Conservation (phyloP, 2,888 invertebrate genomes). For the Omphaloscelis lunosa region DNA sequence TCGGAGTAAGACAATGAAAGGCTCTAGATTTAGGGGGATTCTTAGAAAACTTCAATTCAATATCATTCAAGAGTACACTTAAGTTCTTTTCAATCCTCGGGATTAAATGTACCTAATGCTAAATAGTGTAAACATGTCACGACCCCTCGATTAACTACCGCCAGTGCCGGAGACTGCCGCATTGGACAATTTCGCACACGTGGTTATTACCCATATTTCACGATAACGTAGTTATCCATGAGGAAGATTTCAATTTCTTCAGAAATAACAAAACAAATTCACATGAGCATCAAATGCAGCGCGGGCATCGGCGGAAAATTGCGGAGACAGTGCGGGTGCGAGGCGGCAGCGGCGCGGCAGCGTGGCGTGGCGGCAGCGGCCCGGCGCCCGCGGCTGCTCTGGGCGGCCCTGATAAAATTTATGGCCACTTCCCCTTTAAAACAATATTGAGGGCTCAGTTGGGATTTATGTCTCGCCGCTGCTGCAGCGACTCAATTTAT, state of each 20-base stretch:
- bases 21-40: not conserved
- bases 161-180: slow-evolving; percentile 52
- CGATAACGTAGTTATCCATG: slow-evolving; percentile 70
- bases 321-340: slow-evolving; percentile 77
- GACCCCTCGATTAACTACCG: slow-evolving; percentile 53
- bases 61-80: slow-evolving; percentile 7
- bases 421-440: slow-evolving; percentile 91
- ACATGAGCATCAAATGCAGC: slow-evolving; percentile 83
- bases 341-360: slow-evolving; percentile 66
- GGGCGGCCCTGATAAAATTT: slow-evolving; percentile 91
- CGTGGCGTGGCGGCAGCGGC: slow-evolving; percentile 69
- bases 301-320: slow-evolving; percentile 86
- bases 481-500: slow-evolving; percentile 91
- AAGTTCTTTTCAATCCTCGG: not conserved
- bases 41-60: not conserved
- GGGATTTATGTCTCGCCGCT: slow-evolving; percentile 91
- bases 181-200: slow-evolving; percentile 59
- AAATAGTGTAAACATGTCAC: slow-evolving; percentile 46
- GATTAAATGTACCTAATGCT: slow-evolving; percentile 29
- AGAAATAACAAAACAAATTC: slow-evolving; percentile 83
- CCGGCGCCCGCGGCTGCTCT: slow-evolving; percentile 80
- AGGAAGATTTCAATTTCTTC: slow-evolving; percentile 79
- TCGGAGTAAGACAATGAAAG: not conserved
- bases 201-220: slow-evolving; percentile 66
- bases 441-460: slow-evolving; percentile 91